These are phyloP conservation scores for Empis stercorea DNA, from an alignment of 2,888 invertebrate genomes.

Conservation along the genomic window DNA sequence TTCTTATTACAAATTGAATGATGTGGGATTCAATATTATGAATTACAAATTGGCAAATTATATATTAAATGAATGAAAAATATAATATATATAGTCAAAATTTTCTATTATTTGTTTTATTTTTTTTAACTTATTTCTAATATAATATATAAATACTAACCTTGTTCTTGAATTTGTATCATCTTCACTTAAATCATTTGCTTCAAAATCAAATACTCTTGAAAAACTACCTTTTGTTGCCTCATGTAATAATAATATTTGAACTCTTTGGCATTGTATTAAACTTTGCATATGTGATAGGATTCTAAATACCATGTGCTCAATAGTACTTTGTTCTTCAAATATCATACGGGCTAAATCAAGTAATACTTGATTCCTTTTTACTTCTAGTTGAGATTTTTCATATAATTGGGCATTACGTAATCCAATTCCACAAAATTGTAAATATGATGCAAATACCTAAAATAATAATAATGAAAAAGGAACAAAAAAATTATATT, in stretches of 20 bases:
- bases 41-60: too few species aligned
- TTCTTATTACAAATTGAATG: too few species aligned
- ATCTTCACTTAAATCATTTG: constrained; percentile 72
- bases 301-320: constrained; percentile 87
- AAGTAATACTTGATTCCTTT: constrained; percentile 85
- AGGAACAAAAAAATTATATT: too few species aligned
- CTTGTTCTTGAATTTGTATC: constrained; percentile 68
- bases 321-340: constrained; percentile 92
- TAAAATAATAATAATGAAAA: constrained; percentile 27
- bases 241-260: constrained; percentile 84
- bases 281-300: constrained; percentile 87
- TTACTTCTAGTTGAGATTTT: constrained; percentile 87
- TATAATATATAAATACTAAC: constrained; percentile 19
- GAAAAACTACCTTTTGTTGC: constrained; percentile 86
- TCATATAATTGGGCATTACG: constrained; percentile 94
- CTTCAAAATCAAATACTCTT: constrained; percentile 86
- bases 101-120: too few species aligned
- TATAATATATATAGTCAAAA: too few species aligned
- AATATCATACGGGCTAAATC: constrained; percentile 94
- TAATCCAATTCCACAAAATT: constrained; percentile 92
- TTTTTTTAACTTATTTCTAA: too few species aligned
- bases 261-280: constrained; percentile 88
- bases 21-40: too few species aligned
- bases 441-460: constrained; percentile 83
- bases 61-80: too few species aligned